Conservation (phyloP, 1,140 invertebrate genomes). For the Dufourea novaeangliae region DNA sequence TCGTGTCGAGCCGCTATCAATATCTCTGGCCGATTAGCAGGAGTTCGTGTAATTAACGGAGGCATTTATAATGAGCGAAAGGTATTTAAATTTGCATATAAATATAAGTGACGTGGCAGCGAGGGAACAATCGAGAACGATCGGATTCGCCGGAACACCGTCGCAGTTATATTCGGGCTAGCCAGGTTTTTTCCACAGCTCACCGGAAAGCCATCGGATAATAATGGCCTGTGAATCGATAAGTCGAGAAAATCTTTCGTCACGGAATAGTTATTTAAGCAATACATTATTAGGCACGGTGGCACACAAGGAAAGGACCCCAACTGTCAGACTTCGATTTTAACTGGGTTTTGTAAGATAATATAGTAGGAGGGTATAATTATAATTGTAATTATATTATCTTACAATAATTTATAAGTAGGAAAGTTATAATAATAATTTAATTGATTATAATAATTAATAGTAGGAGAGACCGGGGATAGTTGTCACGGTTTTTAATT, state of each 20-base stretch:
- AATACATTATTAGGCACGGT: no score
- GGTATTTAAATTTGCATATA: conserved; percentile 42
- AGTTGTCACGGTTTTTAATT: no score
- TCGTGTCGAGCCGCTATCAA: conserved; percentile 44
- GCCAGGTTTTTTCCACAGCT: not conserved
- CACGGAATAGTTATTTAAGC: not conserved
- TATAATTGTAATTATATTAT: no score
- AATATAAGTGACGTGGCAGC: conserved; percentile 20
- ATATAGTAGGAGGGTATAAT: no score
- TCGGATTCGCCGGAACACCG: conserved; percentile 7
- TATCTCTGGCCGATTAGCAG: conserved; percentile 20
- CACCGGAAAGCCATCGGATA: not conserved
- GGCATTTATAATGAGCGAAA: conserved; percentile 26
- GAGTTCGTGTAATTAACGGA: conserved; percentile 32
- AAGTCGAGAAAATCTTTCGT: not conserved
- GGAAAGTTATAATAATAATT: no score
- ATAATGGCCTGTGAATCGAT: not conserved
- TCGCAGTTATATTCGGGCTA: not conserved
- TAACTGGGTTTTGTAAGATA: no score
- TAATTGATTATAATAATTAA: no score
- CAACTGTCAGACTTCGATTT: no score
- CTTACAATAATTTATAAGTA: no score
- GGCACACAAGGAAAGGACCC: no score
- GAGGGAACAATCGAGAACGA: conserved; percentile 12
- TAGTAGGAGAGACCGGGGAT: no score